Conservation (phyloP, 2,888 invertebrate genomes). For the Stenichneumon culpator region DNA sequence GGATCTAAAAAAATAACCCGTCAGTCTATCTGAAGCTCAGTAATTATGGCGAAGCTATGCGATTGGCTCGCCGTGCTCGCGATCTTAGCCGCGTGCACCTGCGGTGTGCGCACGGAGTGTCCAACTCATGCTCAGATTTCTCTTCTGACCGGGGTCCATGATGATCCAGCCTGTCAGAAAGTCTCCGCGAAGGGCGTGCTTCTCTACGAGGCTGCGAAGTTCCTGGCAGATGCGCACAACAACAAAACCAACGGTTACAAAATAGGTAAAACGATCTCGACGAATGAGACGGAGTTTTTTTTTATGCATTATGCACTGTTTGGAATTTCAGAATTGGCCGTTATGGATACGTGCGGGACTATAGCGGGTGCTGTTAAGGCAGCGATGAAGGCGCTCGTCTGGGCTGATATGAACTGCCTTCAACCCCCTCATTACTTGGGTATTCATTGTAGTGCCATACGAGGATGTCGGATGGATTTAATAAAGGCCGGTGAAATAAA, state of each 20-base stretch:
- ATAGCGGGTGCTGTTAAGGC: conserved; percentile 82
- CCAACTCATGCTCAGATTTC: conserved; percentile 77
- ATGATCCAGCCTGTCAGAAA: conserved; percentile 79
- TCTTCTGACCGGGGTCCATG: conserved; percentile 78
- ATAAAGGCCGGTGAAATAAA: not conserved
- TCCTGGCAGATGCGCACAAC: conserved; percentile 78
- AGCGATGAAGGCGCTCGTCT: conserved; percentile 83
- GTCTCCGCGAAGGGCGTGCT: conserved; percentile 79
- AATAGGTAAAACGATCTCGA: conserved; percentile 75
- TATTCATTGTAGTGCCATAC: conserved; percentile 61
- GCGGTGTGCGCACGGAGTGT: conserved; percentile 80
- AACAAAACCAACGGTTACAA: conserved; percentile 79
- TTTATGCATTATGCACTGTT: not conserved
- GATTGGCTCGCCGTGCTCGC: conserved; percentile 72
- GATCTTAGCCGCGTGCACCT: conserved; percentile 80
- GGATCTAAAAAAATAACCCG: not conserved
- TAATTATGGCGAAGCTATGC: conserved; percentile 64
- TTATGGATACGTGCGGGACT: conserved; percentile 84
- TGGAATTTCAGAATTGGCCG: conserved; percentile 72
- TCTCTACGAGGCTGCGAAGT: conserved; percentile 80
- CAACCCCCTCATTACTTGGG: conserved; percentile 84
- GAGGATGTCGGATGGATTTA: not conserved
- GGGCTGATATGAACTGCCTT: conserved; percentile 82
- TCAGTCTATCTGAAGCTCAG: not conserved
- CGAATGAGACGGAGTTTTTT: too few relatives aligned